These are phyloP conservation scores for Pteronura brasiliensis DNA, from an alignment of 2,113 vertebrate species.

Conservation along the genomic window DNA sequence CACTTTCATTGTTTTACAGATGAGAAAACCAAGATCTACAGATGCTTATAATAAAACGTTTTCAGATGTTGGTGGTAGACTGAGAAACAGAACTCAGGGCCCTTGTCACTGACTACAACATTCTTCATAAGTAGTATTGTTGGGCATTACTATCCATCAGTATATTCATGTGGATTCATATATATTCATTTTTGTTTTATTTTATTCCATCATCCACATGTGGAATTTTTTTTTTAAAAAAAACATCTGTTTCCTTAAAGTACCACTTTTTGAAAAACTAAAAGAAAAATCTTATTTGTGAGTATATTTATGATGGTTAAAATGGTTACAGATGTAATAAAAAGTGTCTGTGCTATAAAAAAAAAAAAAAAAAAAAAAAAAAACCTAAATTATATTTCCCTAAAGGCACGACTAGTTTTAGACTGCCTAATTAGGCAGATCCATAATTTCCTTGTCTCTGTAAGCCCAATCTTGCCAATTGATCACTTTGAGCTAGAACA, in stretches of 20 bases:
- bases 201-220: neutral
- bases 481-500: conserved; percentile 46
- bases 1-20: neutral
- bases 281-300: neutral
- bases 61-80: neutral
- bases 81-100: neutral
- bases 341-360: neutral
- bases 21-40: neutral
- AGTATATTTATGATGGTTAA: neutral
- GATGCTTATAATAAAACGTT: neutral
- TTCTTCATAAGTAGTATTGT: neutral
- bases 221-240: neutral
- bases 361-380: neutral
- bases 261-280: neutral
- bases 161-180: neutral
- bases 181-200: neutral
- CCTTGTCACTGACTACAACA: neutral
- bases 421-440: neutral
- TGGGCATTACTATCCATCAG: neutral
- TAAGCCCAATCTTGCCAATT: neutral
- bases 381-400: neutral
- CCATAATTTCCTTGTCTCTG: neutral
- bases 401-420: neutral
- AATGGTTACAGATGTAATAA: neutral
- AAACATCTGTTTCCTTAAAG: neutral